These are phyloP conservation scores for Stomatorhinus ivindoensis DNA, from an alignment of 2,113 vertebrate species.

Conservation along the genomic window DNA sequence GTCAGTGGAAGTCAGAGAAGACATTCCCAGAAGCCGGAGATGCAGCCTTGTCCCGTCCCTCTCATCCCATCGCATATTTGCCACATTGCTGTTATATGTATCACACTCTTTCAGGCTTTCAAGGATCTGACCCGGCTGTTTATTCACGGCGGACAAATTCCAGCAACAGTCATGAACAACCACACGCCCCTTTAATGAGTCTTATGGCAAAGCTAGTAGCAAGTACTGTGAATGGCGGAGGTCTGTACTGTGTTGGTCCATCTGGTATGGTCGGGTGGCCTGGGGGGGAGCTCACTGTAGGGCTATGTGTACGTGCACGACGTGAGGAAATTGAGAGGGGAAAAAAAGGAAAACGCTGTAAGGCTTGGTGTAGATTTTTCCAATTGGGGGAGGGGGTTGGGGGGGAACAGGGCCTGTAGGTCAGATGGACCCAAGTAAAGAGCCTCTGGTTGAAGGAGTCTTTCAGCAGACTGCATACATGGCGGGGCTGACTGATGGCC, in stretches of 20 bases:
- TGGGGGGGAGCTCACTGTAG: conserved; percentile 35
- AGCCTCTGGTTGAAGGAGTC: conserved; percentile 46
- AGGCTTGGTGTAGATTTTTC: conserved; percentile 39
- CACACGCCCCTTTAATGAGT: background rate
- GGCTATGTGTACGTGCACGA: conserved; percentile 46
- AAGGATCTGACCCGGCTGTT: background rate
- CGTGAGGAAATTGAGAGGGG: conserved; percentile 32
- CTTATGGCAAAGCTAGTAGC: background rate
- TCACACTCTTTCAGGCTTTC: background rate
- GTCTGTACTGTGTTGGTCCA: background rate
- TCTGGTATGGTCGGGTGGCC: conserved; percentile 6
- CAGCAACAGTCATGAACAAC: background rate
- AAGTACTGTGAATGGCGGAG: background rate
- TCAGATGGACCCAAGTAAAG: conserved; percentile 12
- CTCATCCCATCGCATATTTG: background rate
- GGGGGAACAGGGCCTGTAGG: conserved; percentile 14
- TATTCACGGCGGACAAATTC: background rate
- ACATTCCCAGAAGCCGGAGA: background rate
- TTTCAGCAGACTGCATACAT: conserved; percentile 48
- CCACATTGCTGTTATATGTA: background rate
- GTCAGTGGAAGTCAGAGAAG: background rate
- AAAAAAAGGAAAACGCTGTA: conserved; percentile 30
- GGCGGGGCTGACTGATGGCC: conserved; percentile 34
- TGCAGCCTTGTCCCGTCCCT: background rate
- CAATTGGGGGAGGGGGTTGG: conserved; percentile 35